Evolutionary conservation across 2,113 vertebrate species (phyloP), one percentile per base, ranked within the genome.

Genomic region (Verasper variegatus): DNA sequence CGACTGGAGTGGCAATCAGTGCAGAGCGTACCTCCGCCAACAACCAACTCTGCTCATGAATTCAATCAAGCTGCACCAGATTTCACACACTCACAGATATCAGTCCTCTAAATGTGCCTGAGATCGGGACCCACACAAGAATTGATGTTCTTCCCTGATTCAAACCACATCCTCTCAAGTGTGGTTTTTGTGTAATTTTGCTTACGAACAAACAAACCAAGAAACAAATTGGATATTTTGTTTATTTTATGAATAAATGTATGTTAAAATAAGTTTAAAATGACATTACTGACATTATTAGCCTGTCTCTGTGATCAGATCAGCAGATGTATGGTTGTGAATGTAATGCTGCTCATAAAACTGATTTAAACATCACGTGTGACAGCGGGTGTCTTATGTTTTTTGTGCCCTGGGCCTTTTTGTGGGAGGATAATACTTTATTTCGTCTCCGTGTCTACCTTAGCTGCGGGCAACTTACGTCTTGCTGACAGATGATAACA

Each of bases 401-500:
- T 80, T 75, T 24, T 58, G 74, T 65, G 82, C 80, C 86, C 13
- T 40, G 23, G 81, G 87, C 78, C 56, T 70, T 91, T 49, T 80
- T 73, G 62, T 69, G 31, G 63, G 61, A 49, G 62, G 76, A 81
- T 74, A 59, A 74, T 86, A 71, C 89, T 88, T 86, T 78, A 82
- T 85, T 85, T 70, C 55, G 61, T 89, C 74, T 83, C 52, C n/a
- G 23, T 78, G 79, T 86, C 82, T 80, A 77, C 73, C 58, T 82
- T 74, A 67, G 86, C 86, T 89, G 75, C 68, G 62, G 85, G 91
- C 86, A 74, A 62, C 69, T 40, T 67, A 51, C 67, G 61, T 75
- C 74, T 74, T 68, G n/a, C 78, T 82, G 80, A 85, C 83, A 86
- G 82, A 87, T 83, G 77, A 90, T 83, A 83, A 89, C 70, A 76